phyloP scores from a whole-genome alignment of 1,140 invertebrate species.

The Drosophila ogumai region DNA sequence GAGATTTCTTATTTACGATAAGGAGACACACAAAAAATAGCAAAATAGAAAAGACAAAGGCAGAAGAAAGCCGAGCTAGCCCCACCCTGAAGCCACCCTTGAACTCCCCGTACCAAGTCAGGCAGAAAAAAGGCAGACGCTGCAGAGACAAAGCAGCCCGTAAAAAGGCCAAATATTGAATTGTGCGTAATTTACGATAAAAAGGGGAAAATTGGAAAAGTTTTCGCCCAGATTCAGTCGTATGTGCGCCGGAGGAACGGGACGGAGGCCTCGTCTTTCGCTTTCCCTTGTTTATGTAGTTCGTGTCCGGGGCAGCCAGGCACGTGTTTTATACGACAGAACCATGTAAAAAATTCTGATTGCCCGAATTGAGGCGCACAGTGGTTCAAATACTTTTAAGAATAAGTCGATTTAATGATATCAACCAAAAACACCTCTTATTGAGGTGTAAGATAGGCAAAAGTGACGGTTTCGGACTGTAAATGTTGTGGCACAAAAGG shows the following conservation, averaged over 20 bases:
- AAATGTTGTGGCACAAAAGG: too few relatives aligned
- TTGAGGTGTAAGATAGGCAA: too few relatives aligned
- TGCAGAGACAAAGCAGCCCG: constrained; percentile 67
- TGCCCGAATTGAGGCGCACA: constrained; percentile 58
- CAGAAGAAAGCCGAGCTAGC: constrained; percentile 30
- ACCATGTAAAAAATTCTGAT: constrained; percentile 76
- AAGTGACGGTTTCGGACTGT: too few relatives aligned
- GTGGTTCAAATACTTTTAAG: not conserved
- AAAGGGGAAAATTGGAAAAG: constrained; percentile 85
- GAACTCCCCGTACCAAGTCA: constrained; percentile 54
- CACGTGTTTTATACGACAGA: constrained; percentile 53
- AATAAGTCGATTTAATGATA: not conserved
- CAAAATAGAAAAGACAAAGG: constrained; percentile 70
- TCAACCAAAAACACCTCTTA: not conserved
- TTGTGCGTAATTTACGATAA: constrained; percentile 84
- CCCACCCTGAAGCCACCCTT: constrained; percentile 5
- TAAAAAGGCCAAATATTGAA: constrained; percentile 84
- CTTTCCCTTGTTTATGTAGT: constrained; percentile 77
- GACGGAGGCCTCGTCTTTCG: constrained; percentile 36
- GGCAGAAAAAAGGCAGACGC: constrained; percentile 79
- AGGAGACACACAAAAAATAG: constrained; percentile 75
- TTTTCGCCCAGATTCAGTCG: constrained; percentile 47
- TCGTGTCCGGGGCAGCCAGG: constrained; percentile 56
- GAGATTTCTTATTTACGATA: constrained; percentile 84
- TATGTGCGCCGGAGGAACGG: constrained; percentile 16